Conservation (phyloP, 1,140 invertebrate genomes). For the Caenorhabditis briggsae region DNA sequence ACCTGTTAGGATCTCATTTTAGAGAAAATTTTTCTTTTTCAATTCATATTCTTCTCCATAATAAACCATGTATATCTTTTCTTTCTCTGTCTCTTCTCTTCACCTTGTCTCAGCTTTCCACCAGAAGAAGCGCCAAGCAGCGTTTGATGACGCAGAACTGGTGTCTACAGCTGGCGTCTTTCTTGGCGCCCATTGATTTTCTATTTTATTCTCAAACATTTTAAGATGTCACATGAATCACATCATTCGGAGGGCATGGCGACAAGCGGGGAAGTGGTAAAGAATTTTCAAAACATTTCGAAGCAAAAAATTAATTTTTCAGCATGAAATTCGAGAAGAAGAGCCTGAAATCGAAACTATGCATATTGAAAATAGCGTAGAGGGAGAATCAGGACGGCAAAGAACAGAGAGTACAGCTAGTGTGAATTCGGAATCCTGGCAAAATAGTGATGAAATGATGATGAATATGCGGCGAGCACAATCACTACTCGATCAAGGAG, state of each 20-base stretch:
- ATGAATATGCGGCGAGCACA: slow-evolving; percentile 7
- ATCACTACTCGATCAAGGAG: background rate
- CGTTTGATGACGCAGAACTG: slow-evolving; percentile 26
- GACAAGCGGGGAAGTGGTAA: slow-evolving; percentile 34
- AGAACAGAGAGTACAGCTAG: slow-evolving; percentile 15
- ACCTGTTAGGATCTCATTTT: slow-evolving; percentile 30
- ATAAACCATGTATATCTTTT: slow-evolving; percentile 26
- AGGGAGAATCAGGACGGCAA: background rate
- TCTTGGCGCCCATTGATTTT: slow-evolving; percentile 26
- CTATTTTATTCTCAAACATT: background rate
- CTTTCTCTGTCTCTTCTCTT: background rate
- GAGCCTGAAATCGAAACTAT: background rate
- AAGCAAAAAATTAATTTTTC: background rate
- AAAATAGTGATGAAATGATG: slow-evolving; percentile 46
- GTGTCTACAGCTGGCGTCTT: background rate
- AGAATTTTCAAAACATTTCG: background rate
- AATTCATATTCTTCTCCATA: too few relatives aligned
- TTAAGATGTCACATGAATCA: slow-evolving; percentile 26
- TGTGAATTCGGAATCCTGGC: slow-evolving; percentile 26
- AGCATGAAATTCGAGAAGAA: slow-evolving; percentile 17
- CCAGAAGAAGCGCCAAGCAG: slow-evolving; percentile 6
- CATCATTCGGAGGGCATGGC: background rate
- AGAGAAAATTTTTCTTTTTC: background rate
- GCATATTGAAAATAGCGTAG: background rate
- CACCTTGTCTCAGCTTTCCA: background rate